Conservation (phyloP, 2,113 vertebrate genomes). For the Ailurus styani region DNA sequence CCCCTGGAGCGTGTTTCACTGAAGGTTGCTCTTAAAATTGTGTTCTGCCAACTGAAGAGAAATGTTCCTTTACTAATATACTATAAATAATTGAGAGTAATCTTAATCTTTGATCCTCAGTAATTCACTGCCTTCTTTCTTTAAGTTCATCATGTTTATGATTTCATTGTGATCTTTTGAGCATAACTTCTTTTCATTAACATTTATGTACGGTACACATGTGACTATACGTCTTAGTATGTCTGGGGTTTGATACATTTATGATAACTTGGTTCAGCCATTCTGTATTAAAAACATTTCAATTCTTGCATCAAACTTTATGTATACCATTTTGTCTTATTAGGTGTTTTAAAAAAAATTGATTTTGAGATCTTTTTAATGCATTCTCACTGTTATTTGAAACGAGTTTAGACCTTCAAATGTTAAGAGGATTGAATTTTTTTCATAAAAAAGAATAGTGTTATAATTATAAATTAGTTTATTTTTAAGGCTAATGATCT, state of each 20-base stretch:
- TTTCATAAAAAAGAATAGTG: background rate
- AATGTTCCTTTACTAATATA: background rate
- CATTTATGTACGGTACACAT: background rate
- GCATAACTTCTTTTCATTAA: background rate
- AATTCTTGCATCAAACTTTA: background rate
- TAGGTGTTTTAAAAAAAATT: background rate
- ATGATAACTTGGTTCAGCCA: background rate
- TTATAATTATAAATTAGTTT: slow-evolving; percentile 8
- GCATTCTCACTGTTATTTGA: background rate
- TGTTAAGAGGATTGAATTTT: background rate
- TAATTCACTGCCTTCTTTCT: background rate
- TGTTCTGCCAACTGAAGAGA: background rate
- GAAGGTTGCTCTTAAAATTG: slow-evolving; percentile 24
- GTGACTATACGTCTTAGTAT: background rate
- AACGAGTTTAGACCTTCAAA: background rate
- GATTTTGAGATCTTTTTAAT: slow-evolving; percentile 31
- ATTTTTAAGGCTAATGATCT: slow-evolving; percentile 13
- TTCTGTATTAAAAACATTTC: slow-evolving; percentile 12
- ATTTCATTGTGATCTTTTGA: background rate
- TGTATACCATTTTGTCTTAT: background rate
- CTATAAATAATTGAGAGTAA: background rate
- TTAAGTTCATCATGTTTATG: background rate
- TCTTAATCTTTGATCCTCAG: background rate
- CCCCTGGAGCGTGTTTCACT: background rate
- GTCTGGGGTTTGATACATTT: background rate